Base-by-base conservation (phyloP, 2,797 vertebrate genomes). In the Pteropus rufus region DNA sequence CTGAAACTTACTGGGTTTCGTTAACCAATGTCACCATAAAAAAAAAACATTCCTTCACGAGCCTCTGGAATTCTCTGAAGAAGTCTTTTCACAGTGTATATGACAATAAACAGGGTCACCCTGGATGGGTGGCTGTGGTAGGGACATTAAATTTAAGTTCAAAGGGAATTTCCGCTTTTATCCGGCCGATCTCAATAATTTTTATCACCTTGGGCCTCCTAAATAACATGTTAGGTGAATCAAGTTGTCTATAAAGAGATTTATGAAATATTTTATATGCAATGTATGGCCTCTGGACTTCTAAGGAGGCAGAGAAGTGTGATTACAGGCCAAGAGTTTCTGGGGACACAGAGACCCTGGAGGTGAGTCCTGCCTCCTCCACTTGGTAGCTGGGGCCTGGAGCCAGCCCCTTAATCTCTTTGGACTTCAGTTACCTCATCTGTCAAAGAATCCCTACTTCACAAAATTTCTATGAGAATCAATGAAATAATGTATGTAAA, bases 121-220 rank as follows among this genome's bases (percentile, higher is more conserved):
- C 0, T 0, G 93, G 49, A 84, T 70, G 29, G 79, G 87, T 93
- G 67, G 73, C 46, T 65, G 21, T 83, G 69, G 34, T 72, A 86
- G 79, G 72, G 64, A 72, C 67, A 72, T 83, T 87, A 89, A 75
- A 82, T 92, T 77, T 92, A 87, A 85, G 92, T 93, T 97, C 92
- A 92, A 75, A 93, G 84, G 65, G 72, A 89, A 89, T 95, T 90
- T 89, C 65, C 10, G 6, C 56, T 80, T 90, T 97, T 89, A 94
- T 92, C 72, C 89, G 89, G 65, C 44, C 65, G 54, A 26, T 83
- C 56, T 80, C 83, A 93, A 67, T 89, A 73, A 70, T 83, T 94
- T 96, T 76, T 64, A 88, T 94, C 21, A 9, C 65, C 49, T 76
- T 62, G 79, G 75, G 41, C 70, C 96, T 97, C 23, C 72, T 96